Percentiles rank a stretch among this genome's conserved stretches.
phyloP scores from a whole-genome alignment of 2,113 vertebrate species.

The Atrichornis clamosus region DNA sequence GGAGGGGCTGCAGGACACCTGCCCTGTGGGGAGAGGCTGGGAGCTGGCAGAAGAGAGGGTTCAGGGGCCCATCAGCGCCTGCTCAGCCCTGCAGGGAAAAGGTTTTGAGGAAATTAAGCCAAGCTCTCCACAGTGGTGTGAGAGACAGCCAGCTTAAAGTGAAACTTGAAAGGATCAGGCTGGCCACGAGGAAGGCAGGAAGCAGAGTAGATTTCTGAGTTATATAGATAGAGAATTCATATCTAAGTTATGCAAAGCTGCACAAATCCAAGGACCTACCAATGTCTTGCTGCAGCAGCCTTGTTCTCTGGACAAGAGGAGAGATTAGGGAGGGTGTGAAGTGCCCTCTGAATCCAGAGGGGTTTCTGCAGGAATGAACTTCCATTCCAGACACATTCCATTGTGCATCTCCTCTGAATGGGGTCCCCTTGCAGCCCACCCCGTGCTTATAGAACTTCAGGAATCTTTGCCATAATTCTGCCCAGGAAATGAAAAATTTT shows the following conservation, averaged over 20 bases:
- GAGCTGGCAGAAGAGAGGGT: not conserved
- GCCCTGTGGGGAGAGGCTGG: not conserved
- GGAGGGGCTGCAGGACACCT: not conserved
- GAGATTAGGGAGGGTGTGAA: not conserved
- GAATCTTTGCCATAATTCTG: not conserved
- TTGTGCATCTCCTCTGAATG: not conserved
- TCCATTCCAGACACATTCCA: not conserved
- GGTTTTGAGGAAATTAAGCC: not conserved
- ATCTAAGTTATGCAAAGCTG: not conserved
- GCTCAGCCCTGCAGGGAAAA: not conserved
- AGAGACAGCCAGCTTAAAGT: not conserved
- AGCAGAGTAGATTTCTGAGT: not conserved
- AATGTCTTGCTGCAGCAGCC: not conserved
- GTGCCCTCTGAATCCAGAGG: not conserved
- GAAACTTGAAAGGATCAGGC: not conserved
- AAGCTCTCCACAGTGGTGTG: not conserved
- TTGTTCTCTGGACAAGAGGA: not conserved
- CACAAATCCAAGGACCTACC: not conserved
- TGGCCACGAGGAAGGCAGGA: too few species aligned
- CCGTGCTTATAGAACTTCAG: fast-evolving
- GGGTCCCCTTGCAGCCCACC: not conserved
- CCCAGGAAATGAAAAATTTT: not conserved
- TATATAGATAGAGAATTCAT: not conserved
- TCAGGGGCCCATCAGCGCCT: not conserved
- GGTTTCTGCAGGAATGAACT: not conserved